Conservation (phyloP, 1,140 invertebrate genomes). For the Ephestia elutella region DNA sequence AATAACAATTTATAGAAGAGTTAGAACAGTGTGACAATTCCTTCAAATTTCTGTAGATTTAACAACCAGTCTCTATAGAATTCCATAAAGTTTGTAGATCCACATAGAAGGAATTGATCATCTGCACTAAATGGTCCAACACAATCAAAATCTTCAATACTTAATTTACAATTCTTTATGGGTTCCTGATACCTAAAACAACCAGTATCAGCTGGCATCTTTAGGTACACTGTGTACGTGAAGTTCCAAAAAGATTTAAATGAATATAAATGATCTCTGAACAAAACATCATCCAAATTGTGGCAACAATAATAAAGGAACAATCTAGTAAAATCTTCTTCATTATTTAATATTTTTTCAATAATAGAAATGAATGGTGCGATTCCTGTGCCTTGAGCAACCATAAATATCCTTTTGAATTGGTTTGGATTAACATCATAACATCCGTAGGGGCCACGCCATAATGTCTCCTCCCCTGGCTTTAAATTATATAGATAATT, state of each 20-base stretch:
- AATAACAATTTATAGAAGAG: background rate
- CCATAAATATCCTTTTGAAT: slow-evolving; percentile 74
- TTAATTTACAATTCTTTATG: slow-evolving; percentile 34
- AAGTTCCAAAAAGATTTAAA: slow-evolving; percentile 81
- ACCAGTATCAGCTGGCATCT: slow-evolving; percentile 29
- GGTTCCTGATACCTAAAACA: slow-evolving; percentile 55
- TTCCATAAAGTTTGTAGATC: slow-evolving; percentile 47
- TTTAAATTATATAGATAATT: slow-evolving; percentile 73
- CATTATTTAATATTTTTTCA: slow-evolving; percentile 76
- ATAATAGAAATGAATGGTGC: slow-evolving; percentile 79
- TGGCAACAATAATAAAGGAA: slow-evolving; percentile 76
- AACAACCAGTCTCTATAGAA: slow-evolving; percentile 30
- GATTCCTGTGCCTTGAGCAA: slow-evolving; percentile 82
- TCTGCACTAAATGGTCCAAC: slow-evolving; percentile 26
- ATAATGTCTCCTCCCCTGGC: slow-evolving; percentile 71
- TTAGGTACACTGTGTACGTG: slow-evolving; percentile 75
- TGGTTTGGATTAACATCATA: slow-evolving; percentile 72
- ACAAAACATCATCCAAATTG: slow-evolving; percentile 72
- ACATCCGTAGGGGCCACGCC: slow-evolving; percentile 80
- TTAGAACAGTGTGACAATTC: slow-evolving; percentile 48
- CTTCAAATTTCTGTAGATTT: slow-evolving; percentile 18
- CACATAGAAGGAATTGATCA: slow-evolving; percentile 56
- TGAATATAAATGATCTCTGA: slow-evolving; percentile 75
- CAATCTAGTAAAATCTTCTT: slow-evolving; percentile 77
- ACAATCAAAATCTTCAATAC: slow-evolving; percentile 26